Base-by-base conservation (phyloP, 1,140 invertebrate species). In the Sinonovacula constricta region DNA sequence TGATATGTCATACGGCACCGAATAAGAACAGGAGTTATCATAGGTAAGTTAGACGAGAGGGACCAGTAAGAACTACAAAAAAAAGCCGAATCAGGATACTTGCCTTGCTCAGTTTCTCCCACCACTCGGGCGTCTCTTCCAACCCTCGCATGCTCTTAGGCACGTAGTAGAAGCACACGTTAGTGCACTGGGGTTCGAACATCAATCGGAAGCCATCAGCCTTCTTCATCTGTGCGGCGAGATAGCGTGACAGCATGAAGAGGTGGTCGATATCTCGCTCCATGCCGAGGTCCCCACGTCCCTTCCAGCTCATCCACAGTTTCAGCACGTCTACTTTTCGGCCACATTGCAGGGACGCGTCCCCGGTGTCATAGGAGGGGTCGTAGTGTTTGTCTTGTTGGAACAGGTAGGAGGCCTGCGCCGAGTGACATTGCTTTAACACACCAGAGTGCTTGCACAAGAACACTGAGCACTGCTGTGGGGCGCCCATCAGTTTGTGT, bases 381-480 rank as follows among this genome's bases (percentile, higher is more conserved):
- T 99, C 98, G 88, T 99, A 99, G 66, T 98, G 94, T 91, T 99
- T 99, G 92, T 99, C 98, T 87, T 97, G 97, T 95, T 99, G 99
- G 93, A 99, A 99, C 70, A 99, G 93, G 91, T 99, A 99, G 90
- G 98, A 97, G 0, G 98, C 98, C 12, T 96, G 95, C 95, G 99
- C 97, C 89, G 96, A 95, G 91, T 99, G 99, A 91, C 97, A 98
- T 91, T 96, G 97, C 87, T 97, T 94, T 75, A 99, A 92, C 22
- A 99, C 93, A 36, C 97, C 97, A 98, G 98, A 95, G 90, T 98
- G 95, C 90, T 96, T 97, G 91, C 99, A 98, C 87, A 99, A 96
- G 85, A 99, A 95, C 0, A 96, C 97, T 26, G 97, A 98, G 91
- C 98, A 99, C 88, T 99, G 98, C 2, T 99, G 93, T 31, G 98